Evolutionary conservation across 1,140 invertebrate species (phyloP), one percentile per base, ranked within the genome.

Genomic region (Octopus sinensis): DNA sequence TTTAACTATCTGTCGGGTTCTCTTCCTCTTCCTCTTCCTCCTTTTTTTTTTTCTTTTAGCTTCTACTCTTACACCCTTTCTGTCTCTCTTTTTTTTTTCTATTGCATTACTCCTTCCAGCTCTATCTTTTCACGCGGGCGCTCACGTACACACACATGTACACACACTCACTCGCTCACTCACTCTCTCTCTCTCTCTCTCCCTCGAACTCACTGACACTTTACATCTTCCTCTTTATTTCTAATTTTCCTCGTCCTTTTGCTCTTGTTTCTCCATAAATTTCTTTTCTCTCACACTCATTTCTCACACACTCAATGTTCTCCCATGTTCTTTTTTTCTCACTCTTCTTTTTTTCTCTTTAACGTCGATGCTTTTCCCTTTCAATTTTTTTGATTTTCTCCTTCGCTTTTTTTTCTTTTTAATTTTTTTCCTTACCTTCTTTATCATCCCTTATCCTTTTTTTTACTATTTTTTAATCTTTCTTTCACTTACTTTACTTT

Each of bases 1-100:
- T 13, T 52, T 82, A 23, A 71, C 56, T 75, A n/a, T 68, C 81
- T 79, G 54, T 82, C 77, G 68, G 3, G 43, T 51, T 73, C 12
- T 23, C n/a, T 71, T 43, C 13, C 77, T 43, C 5, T 53, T 43
- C 13, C 56, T 78, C 76, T 71, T 17, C 71, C 53, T 82, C 30
- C 79, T 77, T 23, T 73, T 13, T 17, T 13, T 73, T 0, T 73
- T 6, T 6, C 7, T 73, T 6, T 73, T 12, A 7, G 2, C 68
- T 51, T 17, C 23, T 17, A 54, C 79, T 53, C 73, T 53, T 52
- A 51, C 9, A 51, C 13, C 9, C 9, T 71, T 76, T 51, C 68
- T 73, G 17, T n/a, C 78, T 17, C 78, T 17, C 54, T 30, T 79
- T n/a, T 79, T 53, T 79, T 56, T 53, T 3, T 79, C 52, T 51